phyloP scores from a whole-genome alignment of 1,140 invertebrate genomes.

The Harlomillsia oculata region DNA sequence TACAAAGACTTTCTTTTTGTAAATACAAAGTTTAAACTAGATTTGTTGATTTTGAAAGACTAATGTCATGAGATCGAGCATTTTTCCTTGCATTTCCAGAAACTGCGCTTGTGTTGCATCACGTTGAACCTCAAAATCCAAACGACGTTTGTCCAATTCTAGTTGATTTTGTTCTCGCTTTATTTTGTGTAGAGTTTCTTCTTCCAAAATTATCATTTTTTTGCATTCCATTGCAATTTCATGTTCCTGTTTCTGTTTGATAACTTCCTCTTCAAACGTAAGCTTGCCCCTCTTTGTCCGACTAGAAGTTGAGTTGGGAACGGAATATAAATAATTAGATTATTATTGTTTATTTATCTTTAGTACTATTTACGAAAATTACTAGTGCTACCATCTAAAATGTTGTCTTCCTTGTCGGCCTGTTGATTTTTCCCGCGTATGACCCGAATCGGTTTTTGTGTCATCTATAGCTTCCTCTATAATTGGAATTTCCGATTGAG shows the following conservation, averaged over 20 bases:
- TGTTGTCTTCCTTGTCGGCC: too few species aligned
- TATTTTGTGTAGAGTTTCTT: neutral
- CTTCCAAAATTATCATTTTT: neutral
- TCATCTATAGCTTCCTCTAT: too few species aligned
- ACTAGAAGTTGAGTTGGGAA: too few species aligned
- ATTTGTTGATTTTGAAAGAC: neutral
- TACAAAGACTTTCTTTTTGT: too few species aligned
- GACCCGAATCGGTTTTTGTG: too few species aligned
- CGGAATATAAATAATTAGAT: too few species aligned
- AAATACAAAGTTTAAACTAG: constrained; percentile 1
- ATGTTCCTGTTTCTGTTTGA: neutral
- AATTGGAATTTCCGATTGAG: too few species aligned
- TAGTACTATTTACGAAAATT: too few species aligned
- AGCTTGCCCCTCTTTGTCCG: neutral
- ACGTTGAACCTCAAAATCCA: too few species aligned
- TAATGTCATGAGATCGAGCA: neutral
- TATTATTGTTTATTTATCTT: too few species aligned
- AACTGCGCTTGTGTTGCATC: neutral
- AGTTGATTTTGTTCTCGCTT: neutral
- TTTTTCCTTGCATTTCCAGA: neutral
- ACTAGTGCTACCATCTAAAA: too few species aligned
- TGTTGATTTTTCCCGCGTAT: too few species aligned
- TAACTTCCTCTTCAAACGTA: neutral
- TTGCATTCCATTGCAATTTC: neutral
- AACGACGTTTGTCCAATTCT: neutral